Base-by-base conservation (phyloP, 1,140 invertebrate genomes). In the Conus betulinus region DNA sequence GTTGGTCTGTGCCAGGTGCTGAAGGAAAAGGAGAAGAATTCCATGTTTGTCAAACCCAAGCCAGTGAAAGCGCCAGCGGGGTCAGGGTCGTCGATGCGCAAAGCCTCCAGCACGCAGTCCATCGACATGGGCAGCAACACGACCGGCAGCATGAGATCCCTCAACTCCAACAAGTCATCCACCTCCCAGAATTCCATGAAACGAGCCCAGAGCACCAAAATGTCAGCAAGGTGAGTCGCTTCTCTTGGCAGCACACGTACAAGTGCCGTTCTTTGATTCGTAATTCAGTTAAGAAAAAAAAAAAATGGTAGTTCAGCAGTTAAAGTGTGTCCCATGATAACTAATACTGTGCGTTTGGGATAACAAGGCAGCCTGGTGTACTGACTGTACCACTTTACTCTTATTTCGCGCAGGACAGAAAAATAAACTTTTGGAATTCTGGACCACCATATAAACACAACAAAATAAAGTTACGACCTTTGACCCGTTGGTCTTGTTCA, bases 201-300 rank as follows among this genome's bases (percentile, higher is more conserved):
- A 90, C 90, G 94, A 13, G 94, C 94, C 17, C 92, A 93, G 79
- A 95, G 94, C 86, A 92, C 94, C 95, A 95, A 86, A 95, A 94
- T 92, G 93, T 95, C 23, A 93, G 90, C 67, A 93, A 94, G 74
- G 85, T 87, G 13, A 27, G 85, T 52, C 39, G 39, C 39, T 39
- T 39, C 39, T 39, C 39, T 39, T 39, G 20, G 27, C 10, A 25
- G 76, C 15, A 25, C 17, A 15, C 20, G 60, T 67, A 15, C 20
- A 67, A 67, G 60, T 1, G 39, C 39, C 39, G 39, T 39, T 39
- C 39, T 39, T 39, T 39, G 39, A 39, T 39, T 39, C 39, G 39
- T 39, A 39, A 39, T 39, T 39, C 39, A 39, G 39, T 39, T 39
- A 39, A 39, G 39, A 3, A 39, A 39, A 39, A 3, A 39, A 39